Conservation (phyloP, 2,113 vertebrate genomes). For the Mellivora capensis region DNA sequence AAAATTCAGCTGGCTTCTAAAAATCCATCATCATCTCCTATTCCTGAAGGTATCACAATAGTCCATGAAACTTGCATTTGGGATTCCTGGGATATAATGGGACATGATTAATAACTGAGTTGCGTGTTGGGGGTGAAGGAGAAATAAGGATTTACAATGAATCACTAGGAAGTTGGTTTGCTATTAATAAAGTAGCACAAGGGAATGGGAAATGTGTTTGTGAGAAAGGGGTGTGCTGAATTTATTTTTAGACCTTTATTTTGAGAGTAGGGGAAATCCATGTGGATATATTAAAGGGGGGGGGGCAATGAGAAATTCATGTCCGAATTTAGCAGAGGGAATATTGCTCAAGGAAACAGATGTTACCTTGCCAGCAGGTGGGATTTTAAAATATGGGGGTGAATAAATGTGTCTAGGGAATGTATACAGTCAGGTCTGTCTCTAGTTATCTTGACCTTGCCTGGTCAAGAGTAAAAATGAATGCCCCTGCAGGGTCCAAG, state of each 20-base stretch:
- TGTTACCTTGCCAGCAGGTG: not conserved
- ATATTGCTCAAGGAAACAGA: not conserved
- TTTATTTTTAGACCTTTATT: not conserved
- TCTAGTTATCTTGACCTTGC: not conserved
- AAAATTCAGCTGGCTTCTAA: not conserved
- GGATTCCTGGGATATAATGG: not conserved
- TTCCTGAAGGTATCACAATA: not conserved
- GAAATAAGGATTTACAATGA: not conserved
- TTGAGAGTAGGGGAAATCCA: not conserved
- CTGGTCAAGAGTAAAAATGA: not conserved
- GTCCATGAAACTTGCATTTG: not conserved
- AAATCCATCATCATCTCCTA: not conserved
- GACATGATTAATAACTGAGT: not conserved
- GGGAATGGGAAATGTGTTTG: not conserved
- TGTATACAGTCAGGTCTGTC: not conserved
- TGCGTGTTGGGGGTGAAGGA: not conserved
- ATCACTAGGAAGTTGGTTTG: not conserved
- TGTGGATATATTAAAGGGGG: not conserved
- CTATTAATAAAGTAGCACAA: not conserved
- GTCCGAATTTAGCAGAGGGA: not conserved
- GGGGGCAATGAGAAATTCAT: not conserved
- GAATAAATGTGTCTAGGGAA: not conserved
- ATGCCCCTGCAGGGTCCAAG: not conserved
- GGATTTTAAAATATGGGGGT: not conserved
- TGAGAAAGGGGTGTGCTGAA: not conserved